A percentile compares a stretch with the other conserved stretches of the same genome.
phyloP scores from a whole-genome alignment of 30 jellyfish, hydroid and myxozoan genomes.

The Aurelia aurita region DNA sequence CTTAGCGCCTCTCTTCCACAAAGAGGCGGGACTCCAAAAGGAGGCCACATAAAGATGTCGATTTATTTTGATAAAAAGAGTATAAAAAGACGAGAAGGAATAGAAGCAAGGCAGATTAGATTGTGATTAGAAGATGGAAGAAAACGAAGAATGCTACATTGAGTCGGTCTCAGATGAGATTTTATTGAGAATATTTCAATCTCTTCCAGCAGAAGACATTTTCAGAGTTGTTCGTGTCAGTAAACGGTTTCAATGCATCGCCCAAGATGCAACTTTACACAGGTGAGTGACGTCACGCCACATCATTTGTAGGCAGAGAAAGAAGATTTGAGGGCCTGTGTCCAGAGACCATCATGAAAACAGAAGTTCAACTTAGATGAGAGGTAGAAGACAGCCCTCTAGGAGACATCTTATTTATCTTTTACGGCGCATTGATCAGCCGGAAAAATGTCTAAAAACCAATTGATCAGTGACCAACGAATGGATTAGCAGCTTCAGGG shows the following conservation, averaged over 20 bases:
- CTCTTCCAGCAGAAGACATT: conserved; percentile 60
- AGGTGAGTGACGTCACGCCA: conserved; percentile 34
- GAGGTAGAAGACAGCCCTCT: too few species aligned
- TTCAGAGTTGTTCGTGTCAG: conserved; percentile 37
- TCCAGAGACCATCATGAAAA: too few species aligned
- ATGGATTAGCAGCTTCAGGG: too few species aligned
- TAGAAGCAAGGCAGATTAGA: conserved; percentile 12
- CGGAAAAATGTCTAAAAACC: too few species aligned
- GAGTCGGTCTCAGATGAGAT: conserved; percentile 83
- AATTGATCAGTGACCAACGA: too few species aligned
- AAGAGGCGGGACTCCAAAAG: background rate
- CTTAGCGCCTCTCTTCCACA: too few species aligned
- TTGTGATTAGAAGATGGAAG: too few species aligned
- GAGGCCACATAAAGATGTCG: conserved; percentile 32
- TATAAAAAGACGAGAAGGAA: background rate
- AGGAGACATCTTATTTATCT: too few species aligned
- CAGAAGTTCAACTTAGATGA: too few species aligned
- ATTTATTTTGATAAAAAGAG: background rate
- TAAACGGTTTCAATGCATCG: conserved; percentile 67
- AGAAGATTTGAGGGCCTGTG: too few species aligned
- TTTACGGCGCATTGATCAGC: too few species aligned
- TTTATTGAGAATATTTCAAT: conserved; percentile 54
- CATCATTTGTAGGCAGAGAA: too few species aligned
- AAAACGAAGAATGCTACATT: conserved; percentile 12
- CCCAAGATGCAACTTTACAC: conserved; percentile 75